Percentiles rank a stretch among this genome's conserved stretches.
Evolutionary conservation across 2,888 invertebrate species (phyloP).

Genomic region (Eilema caniola): DNA sequence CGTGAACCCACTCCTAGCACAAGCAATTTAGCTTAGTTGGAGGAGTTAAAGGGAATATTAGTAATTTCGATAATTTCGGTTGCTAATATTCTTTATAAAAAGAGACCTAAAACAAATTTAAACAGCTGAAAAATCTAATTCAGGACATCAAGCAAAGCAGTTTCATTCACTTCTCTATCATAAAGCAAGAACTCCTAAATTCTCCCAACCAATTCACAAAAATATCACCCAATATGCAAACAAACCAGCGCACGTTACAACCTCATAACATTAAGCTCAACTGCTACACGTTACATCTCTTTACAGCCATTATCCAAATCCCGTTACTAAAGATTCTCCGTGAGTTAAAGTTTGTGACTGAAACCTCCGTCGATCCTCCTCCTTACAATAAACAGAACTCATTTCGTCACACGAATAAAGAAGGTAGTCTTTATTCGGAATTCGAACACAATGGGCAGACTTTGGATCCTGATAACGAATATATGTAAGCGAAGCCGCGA

Average conservation of each 20-base stretch:
- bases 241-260: conserved; percentile 16
- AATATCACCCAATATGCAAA: conserved; percentile 19
- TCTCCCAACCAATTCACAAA: conserved; percentile 5
- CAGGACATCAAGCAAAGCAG: not conserved
- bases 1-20: too few species aligned
- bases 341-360: conserved; percentile 40
- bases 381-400: conserved; percentile 54
- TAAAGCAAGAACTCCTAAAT: not conserved
- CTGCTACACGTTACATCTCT: conserved; percentile 36
- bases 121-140: not conserved
- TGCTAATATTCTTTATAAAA: too few species aligned
- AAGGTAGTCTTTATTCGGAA: conserved; percentile 48
- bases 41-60: too few species aligned
- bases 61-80: too few species aligned
- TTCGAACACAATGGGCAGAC: conserved; percentile 49
- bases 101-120: too few species aligned
- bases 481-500: conserved; percentile 57
- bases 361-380: conserved; percentile 21
- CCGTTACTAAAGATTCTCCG: conserved; percentile 27
- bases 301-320: conserved; percentile 20
- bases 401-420: conserved; percentile 62
- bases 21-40: too few species aligned
- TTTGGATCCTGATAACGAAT: conserved; percentile 57
- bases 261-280: conserved; percentile 44
- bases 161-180: not conserved